phyloP scores from a whole-genome alignment of 2,797 vertebrate genomes.

The Rhabdophis nuchalis region DNA sequence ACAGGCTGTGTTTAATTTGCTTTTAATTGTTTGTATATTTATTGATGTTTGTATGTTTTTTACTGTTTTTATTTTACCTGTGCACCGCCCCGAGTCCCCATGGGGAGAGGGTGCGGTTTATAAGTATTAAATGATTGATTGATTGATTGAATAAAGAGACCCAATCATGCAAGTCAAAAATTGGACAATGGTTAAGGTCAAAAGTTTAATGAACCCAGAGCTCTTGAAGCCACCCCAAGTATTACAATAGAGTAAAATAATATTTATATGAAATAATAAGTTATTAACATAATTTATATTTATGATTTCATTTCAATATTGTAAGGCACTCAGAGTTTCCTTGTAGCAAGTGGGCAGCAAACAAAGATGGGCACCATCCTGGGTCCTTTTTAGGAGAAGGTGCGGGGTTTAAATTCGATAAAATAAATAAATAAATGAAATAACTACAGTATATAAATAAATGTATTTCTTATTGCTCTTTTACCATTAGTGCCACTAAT shows the following conservation, averaged over 20 bases:
- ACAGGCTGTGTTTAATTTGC: no score
- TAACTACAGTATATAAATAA: neutral
- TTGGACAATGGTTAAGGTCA: neutral
- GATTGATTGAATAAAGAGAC: no score
- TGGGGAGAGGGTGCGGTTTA: no score
- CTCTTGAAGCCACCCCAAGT: neutral
- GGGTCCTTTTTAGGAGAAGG: no score
- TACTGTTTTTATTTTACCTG: no score
- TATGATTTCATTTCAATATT: neutral
- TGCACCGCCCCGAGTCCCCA: no score
- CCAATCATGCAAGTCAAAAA: neutral
- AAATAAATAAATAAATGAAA: no score
- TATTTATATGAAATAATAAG: neutral
- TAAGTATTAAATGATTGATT: no score
- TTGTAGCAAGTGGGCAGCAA: neutral
- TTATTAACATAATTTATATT: neutral
- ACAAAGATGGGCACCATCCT: no score
- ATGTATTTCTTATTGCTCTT: slow-evolving; percentile 4
- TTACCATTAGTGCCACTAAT: slow-evolving; percentile 10
- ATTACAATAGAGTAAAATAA: neutral
- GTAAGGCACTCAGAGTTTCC: neutral
- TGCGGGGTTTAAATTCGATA: no score
- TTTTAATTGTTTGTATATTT: no score
- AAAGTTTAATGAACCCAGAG: neutral
- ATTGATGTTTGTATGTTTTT: no score